Evolutionary conservation across 1,140 invertebrate genomes (phyloP), one percentile per base, ranked within the genome.

Genomic region (Hyles euphorbiae): DNA sequence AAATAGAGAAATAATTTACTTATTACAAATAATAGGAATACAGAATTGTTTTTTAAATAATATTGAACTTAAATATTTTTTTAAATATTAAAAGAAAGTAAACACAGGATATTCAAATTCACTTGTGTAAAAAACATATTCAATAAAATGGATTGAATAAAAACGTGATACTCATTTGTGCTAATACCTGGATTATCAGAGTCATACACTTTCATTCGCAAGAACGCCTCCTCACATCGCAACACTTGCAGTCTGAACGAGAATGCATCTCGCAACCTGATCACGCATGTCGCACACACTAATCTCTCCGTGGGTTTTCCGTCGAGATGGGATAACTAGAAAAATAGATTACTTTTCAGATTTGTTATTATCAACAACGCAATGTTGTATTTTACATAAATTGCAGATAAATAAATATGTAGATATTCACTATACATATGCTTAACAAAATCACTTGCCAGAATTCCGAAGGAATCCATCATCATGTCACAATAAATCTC

Each of bases 401-500:
- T 22, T 22, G 22, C 22, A 22, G 22, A 22, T 22, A 22, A 22
- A 22, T 22, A 22, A 22, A 22, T 22, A 22, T 22, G 22, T 22
- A 22, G 22, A 22, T 22, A 22, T 22, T 22, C 22, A 22, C 22
- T 22, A 22, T 22, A 22, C 22, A 22, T 22, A 22, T 22, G 22
- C 22, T 22, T 22, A 22, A 22, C 22, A 22, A 1, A 22, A 22
- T 5, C 36, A 75, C 72, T 60, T 63, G 83, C 81, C 58, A 82
- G 45, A 55, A 88, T 66, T 47, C 85, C 83, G 68, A 81, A 88
- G 57, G 78, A 83, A 67, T 86, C 83, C 6, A 86, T 56, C 34
- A 88, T 72, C 74, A 88, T 79, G 45, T 88, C 83, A 0, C 76
- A 80, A 60, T 88, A 88, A 4, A 85, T 63, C 61, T 88, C 85